Conservation (phyloP, 1,140 invertebrate genomes). For the Zaprionus davidi region DNA sequence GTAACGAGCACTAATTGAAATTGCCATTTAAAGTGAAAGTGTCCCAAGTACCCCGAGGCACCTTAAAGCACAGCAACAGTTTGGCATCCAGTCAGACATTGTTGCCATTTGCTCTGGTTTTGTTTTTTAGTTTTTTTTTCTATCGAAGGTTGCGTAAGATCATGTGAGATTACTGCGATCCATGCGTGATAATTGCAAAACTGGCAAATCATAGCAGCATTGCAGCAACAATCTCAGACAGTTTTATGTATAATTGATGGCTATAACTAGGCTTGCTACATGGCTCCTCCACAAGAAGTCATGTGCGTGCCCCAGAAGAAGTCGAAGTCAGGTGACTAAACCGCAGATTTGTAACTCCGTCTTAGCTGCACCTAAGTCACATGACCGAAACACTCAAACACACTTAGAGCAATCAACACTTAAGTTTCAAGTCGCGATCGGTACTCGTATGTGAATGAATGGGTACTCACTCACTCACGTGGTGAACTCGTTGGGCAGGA, state of each 20-base stretch:
- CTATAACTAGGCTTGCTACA: slow-evolving; percentile 45
- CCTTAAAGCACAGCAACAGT: slow-evolving; percentile 51
- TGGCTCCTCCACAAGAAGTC: not conserved
- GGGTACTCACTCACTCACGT: slow-evolving; percentile 23
- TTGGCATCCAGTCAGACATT: slow-evolving; percentile 16
- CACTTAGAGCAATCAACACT: not conserved
- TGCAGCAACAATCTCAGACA: slow-evolving; percentile 50
- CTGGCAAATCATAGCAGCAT: slow-evolving; percentile 39
- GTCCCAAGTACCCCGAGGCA: slow-evolving; percentile 61
- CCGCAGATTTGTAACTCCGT: slow-evolving; percentile 9
- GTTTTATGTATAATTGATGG: slow-evolving; percentile 58
- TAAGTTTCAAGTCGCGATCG: not conserved
- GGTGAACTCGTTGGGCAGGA: slow-evolving; percentile 28
- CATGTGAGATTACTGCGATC: slow-evolving; percentile 42
- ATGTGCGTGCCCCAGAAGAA: slow-evolving; percentile 47
- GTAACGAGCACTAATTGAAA: slow-evolving; percentile 79
- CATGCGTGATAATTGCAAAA: slow-evolving; percentile 65
- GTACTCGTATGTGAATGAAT: not conserved
- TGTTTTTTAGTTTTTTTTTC: not conserved
- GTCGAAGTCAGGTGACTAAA: slow-evolving; percentile 45
- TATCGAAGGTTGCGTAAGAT: slow-evolving; percentile 28
- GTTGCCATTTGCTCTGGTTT: slow-evolving; percentile 55
- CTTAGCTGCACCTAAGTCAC: slow-evolving; percentile 34
- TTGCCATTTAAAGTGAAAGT: slow-evolving; percentile 75
- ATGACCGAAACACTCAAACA: slow-evolving; percentile 20